phyloP scores from a whole-genome alignment of 1,140 invertebrate species.

The Pseudomyrmex cubaensis region DNA sequence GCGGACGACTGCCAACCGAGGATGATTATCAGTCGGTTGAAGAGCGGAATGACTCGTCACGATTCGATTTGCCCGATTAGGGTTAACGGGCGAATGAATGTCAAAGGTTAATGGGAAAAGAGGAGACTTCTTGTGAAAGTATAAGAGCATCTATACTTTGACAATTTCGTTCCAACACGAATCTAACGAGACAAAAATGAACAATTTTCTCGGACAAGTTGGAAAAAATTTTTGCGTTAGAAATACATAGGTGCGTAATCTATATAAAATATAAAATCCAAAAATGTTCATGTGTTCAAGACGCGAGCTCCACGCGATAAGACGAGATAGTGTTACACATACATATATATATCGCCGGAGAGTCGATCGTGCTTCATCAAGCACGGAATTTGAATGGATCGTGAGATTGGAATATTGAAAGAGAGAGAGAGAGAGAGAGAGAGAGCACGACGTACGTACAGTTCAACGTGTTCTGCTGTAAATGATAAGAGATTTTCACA shows the following conservation, averaged over 20 bases:
- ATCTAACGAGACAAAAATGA: background rate
- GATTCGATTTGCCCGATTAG: slow-evolving; percentile 22
- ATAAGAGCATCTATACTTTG: background rate
- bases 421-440: slow-evolving; percentile 1
- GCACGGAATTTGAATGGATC: slow-evolving; percentile 39
- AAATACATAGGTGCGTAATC: background rate
- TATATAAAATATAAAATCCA: background rate
- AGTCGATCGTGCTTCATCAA: slow-evolving; percentile 38
- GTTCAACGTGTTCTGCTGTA: slow-evolving; percentile 22
- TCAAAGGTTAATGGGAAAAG: background rate
- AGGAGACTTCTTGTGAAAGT: background rate
- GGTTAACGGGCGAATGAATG: background rate
- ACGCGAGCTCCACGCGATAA: background rate
- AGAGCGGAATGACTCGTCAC: slow-evolving; percentile 9
- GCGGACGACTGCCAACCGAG: background rate
- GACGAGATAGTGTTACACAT: background rate
- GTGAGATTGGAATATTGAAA: slow-evolving; percentile 30
- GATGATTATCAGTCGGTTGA: slow-evolving; percentile 10
- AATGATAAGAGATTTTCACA: slow-evolving; percentile 23
- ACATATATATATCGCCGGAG: background rate
- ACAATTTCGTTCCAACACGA: background rate
- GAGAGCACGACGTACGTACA: background rate
- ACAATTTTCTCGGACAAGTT: background rate
- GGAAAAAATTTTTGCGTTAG: too few relatives aligned
- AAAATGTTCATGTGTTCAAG: background rate